A percentile compares a stretch with the other conserved stretches of the same genome.
These are phyloP conservation scores for Hetaerina titia DNA, from an alignment of 2,888 invertebrate genomes.

Conservation along the genomic window DNA sequence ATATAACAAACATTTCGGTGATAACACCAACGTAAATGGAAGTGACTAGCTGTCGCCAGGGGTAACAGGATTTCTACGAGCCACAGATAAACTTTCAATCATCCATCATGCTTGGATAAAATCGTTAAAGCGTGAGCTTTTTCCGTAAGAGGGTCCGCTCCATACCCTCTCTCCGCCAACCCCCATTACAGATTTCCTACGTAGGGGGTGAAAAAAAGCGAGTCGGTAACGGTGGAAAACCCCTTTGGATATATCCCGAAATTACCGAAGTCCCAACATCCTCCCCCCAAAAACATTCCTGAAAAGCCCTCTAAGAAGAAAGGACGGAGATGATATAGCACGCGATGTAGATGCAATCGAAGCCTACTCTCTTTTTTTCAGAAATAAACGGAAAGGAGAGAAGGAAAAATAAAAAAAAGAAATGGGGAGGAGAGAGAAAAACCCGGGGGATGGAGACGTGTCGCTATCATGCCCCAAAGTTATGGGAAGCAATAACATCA, in stretches of 20 bases:
- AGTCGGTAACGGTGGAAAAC: background rate
- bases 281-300: background rate
- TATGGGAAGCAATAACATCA: constrained; percentile 64
- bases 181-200: background rate
- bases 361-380: background rate
- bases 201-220: background rate
- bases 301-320: background rate
- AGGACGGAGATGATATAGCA: background rate
- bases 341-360: constrained; percentile 19
- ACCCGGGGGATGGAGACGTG: background rate
- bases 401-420: background rate
- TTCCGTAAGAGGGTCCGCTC: background rate
- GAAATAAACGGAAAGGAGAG: background rate
- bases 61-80: too few relatives aligned
- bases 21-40: too few relatives aligned
- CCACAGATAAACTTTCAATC: background rate
- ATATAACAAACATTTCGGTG: too few relatives aligned
- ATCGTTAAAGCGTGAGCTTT: background rate
- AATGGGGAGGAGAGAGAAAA: background rate
- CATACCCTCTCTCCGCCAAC: background rate
- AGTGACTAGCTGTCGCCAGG: too few relatives aligned
- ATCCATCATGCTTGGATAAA: background rate
- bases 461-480: constrained; percentile 18
- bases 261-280: background rate
- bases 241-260: background rate